Evolutionary conservation across 2,113 vertebrate genomes (phyloP).

Genomic region (Ceyx melanurus): DNA sequence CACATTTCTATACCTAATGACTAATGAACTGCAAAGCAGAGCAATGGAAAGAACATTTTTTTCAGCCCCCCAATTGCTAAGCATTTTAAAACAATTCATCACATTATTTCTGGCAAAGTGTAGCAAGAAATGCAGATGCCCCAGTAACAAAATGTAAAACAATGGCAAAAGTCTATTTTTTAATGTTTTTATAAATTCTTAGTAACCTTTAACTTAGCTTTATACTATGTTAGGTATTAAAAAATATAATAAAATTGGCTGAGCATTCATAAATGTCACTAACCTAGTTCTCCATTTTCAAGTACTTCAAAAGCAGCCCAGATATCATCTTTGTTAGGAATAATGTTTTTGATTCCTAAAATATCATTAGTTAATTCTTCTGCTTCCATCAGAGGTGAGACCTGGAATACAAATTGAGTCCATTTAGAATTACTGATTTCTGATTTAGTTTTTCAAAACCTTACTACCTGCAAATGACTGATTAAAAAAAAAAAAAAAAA

Average conservation of each 20-base stretch:
- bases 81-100: background rate
- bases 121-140: background rate
- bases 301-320: constrained; percentile 95
- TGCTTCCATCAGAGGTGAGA: constrained; percentile 89
- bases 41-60: background rate
- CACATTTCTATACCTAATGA: background rate
- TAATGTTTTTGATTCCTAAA: constrained; percentile 84
- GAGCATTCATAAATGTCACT: background rate
- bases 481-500: background rate
- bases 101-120: background rate
- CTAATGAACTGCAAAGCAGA: background rate
- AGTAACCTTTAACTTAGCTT: background rate
- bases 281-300: constrained; percentile 95
- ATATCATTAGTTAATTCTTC: constrained; percentile 84
- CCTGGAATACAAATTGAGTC: constrained; percentile 69
- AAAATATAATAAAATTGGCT: background rate
- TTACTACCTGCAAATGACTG: background rate
- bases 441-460: background rate
- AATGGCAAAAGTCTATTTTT: background rate
- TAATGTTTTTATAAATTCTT: background rate
- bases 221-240: background rate
- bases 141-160: background rate
- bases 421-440: background rate
- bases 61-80: background rate
- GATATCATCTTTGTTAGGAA: constrained; percentile 72